phyloP scores from a whole-genome alignment of 2,797 vertebrate genomes.

The Gymnocypris eckloni region DNA sequence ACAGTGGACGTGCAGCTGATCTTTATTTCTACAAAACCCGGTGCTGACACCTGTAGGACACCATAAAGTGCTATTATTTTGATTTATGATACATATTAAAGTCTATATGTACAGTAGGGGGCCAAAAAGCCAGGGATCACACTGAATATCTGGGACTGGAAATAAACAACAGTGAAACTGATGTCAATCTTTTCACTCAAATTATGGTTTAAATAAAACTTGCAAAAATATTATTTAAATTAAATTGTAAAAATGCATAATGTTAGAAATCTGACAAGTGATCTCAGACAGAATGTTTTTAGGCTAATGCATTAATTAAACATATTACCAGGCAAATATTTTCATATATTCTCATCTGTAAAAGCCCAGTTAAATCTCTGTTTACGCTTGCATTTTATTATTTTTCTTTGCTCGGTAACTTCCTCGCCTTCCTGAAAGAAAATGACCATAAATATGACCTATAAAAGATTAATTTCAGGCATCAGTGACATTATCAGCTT shows the following conservation, averaged over 20 bases:
- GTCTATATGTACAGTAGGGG: not conserved
- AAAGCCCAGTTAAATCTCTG: not conserved
- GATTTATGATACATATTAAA: not conserved
- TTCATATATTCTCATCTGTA: not conserved
- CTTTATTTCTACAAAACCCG: not conserved
- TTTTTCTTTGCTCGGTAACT: not conserved
- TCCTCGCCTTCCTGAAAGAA: not conserved
- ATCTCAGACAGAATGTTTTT: not conserved
- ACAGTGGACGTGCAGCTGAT: not conserved
- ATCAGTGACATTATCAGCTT: conserved; percentile 4
- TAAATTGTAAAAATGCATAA: not conserved
- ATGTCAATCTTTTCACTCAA: not conserved
- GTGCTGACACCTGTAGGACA: not conserved
- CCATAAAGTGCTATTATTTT: not conserved
- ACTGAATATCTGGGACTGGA: not conserved
- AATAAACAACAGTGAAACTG: not conserved
- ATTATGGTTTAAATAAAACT: not conserved
- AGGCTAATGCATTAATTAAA: not conserved
- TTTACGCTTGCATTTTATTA: not conserved
- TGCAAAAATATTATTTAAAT: not conserved
- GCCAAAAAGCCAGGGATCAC: not conserved
- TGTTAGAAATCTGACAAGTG: not conserved
- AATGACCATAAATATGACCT: conserved; percentile 5
- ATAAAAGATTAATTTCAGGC: conserved; percentile 38
- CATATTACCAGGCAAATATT: not conserved